These are phyloP conservation scores for Spinibarbus caldwelli DNA, from an alignment of 2,797 vertebrate species.

Conservation along the genomic window DNA sequence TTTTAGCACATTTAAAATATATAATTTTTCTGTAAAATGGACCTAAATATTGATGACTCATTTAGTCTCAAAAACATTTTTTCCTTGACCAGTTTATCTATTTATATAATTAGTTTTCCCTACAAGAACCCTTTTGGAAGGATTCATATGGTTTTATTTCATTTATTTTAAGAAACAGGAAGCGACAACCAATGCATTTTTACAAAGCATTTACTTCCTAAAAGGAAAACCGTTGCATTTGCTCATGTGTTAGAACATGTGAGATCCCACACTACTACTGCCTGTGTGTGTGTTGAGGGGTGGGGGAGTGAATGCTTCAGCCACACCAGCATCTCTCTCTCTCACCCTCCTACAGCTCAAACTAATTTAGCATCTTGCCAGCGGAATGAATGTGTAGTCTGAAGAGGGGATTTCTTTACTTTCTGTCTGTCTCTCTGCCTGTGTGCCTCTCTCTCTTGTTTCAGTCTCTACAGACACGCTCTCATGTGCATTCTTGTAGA, in stretches of 20 bases:
- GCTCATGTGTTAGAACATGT: neutral
- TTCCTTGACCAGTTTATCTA: neutral
- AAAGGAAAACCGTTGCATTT: slow-evolving; percentile 8
- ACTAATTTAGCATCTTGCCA: slow-evolving; percentile 34
- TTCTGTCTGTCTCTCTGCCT: slow-evolving; percentile 34
- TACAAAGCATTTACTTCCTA: slow-evolving; percentile 39
- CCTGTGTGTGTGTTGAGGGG: slow-evolving; percentile 20
- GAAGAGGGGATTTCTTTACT: slow-evolving; percentile 62
- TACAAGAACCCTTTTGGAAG: neutral
- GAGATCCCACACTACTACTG: neutral
- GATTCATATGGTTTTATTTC: neutral
- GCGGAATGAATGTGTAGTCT: slow-evolving; percentile 24
- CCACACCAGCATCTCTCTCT: neutral
- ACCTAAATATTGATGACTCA: neutral
- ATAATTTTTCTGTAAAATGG: fast-evolving
- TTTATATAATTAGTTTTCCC: neutral
- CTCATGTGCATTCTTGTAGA: neutral
- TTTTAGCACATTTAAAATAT: too few species aligned
- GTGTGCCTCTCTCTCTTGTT: too few species aligned
- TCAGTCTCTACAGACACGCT: neutral
- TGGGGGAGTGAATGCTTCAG: slow-evolving; percentile 61
- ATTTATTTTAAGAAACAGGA: neutral
- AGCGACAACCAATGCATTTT: neutral
- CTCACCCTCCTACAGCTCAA: slow-evolving; percentile 18
- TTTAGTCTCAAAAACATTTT: neutral